phyloP scores from a whole-genome alignment of 2,888 invertebrate species.

The Barypeithes pellucidus region DNA sequence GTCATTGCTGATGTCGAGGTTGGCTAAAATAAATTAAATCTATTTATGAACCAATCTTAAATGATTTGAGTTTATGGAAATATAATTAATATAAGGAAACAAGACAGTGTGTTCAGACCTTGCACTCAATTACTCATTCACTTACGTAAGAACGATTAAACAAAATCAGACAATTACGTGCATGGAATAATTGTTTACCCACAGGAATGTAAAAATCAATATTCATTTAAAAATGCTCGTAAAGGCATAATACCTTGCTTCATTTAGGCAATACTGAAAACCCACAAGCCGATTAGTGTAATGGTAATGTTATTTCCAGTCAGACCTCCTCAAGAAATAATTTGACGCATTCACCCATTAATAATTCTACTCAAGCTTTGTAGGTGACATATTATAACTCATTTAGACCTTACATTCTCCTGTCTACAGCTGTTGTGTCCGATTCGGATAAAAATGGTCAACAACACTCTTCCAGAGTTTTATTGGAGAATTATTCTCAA shows the following conservation, averaged over 20 bases:
- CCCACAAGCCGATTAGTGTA: too few species aligned
- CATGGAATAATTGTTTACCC: conserved; percentile 2
- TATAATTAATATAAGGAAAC: too few species aligned
- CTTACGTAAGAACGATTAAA: background rate
- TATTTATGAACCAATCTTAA: too few species aligned
- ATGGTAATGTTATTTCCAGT: too few species aligned
- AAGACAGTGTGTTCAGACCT: too few species aligned
- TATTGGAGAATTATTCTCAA: conserved; percentile 1
- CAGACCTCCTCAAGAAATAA: too few species aligned
- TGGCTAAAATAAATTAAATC: too few species aligned
- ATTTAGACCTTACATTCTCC: background rate
- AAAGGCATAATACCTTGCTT: background rate
- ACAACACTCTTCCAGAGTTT: conserved; percentile 6
- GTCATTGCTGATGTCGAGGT: too few species aligned
- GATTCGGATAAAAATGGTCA: background rate
- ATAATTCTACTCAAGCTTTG: background rate
- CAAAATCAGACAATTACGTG: background rate
- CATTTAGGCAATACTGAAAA: background rate
- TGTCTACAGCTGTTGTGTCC: background rate
- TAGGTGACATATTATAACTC: background rate
- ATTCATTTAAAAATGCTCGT: conserved; percentile 2
- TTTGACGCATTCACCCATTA: background rate
- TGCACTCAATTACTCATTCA: too few species aligned
- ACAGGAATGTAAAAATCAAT: background rate
- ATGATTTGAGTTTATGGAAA: too few species aligned